Evolutionary conservation across 2,113 vertebrate species (phyloP).

Genomic region (Amia ocellicauda): DNA sequence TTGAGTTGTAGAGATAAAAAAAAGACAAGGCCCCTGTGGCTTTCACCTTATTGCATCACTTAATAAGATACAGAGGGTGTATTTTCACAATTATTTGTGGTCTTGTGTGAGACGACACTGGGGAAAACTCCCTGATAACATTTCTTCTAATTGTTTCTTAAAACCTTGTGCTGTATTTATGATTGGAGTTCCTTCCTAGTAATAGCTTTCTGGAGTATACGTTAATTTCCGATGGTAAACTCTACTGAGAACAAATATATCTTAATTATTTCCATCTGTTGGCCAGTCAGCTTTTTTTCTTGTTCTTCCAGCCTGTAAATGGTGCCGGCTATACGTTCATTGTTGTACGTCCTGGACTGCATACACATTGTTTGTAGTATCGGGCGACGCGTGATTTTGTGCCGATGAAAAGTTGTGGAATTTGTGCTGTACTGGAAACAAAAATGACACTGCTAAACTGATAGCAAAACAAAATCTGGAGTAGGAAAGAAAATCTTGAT

Average conservation of each 20-base stretch:
- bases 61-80: background rate
- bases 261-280: background rate
- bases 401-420: too few relatives aligned
- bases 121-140: background rate
- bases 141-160: too few relatives aligned
- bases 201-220: background rate
- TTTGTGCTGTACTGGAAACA: too few relatives aligned
- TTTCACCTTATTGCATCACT: constrained; percentile 1
- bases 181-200: constrained; percentile 3
- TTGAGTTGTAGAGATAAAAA: background rate
- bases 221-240: background rate
- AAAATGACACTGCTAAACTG: too few relatives aligned
- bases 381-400: too few relatives aligned
- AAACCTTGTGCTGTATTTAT: background rate
- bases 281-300: background rate
- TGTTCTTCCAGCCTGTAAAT: too few relatives aligned
- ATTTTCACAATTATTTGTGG: background rate
- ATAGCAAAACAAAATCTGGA: too few relatives aligned
- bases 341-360: too few relatives aligned
- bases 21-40: background rate
- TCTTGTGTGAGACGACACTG: background rate
- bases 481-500: too few relatives aligned
- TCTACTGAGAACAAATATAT: background rate
- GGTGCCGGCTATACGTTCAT: too few relatives aligned
- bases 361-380: too few relatives aligned